Percentiles rank a stretch among this genome's conserved stretches.
Conservation (phyloP, 2,888 invertebrate species). For the Hirudinaria manillensis region DNA sequence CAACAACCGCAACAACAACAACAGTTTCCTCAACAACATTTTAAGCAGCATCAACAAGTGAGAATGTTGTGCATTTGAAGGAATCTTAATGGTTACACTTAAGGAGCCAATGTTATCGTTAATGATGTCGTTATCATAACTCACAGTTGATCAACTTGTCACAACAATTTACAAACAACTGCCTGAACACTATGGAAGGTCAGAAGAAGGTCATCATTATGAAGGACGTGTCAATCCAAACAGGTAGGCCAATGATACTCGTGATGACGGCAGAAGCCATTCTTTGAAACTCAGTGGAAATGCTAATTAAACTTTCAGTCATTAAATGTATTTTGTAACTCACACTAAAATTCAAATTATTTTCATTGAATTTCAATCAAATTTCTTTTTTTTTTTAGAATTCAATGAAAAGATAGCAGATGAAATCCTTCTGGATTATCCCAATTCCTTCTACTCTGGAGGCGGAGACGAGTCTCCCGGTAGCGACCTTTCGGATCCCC, state of each 20-base stretch:
- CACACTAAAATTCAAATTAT: neutral
- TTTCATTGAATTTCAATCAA: neutral
- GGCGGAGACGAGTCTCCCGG: neutral
- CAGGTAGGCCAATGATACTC: constrained; percentile 29
- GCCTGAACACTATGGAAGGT: neutral
- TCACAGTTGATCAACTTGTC: neutral
- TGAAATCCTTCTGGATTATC: constrained; percentile 45
- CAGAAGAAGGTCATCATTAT: constrained; percentile 40
- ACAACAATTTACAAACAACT: neutral
- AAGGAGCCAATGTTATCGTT: neutral
- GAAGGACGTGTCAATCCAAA: constrained; percentile 42
- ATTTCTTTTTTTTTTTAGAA: constrained; percentile 43
- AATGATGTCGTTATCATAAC: neutral
- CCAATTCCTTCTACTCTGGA: constrained; percentile 43
- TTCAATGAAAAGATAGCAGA: constrained; percentile 47
- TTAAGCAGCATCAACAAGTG: constrained; percentile 19
- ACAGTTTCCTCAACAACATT: neutral
- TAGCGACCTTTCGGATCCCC: constrained; percentile 30
- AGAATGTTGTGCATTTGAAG: too few relatives aligned
- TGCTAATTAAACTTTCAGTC: neutral
- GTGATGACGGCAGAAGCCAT: neutral
- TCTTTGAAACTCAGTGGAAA: neutral
- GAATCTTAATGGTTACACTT: too few relatives aligned
- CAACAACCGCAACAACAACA: constrained; percentile 10
- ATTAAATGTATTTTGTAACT: neutral